Conservation (phyloP, 2,797 vertebrate species). For the Acrocephalus scirpaceus region DNA sequence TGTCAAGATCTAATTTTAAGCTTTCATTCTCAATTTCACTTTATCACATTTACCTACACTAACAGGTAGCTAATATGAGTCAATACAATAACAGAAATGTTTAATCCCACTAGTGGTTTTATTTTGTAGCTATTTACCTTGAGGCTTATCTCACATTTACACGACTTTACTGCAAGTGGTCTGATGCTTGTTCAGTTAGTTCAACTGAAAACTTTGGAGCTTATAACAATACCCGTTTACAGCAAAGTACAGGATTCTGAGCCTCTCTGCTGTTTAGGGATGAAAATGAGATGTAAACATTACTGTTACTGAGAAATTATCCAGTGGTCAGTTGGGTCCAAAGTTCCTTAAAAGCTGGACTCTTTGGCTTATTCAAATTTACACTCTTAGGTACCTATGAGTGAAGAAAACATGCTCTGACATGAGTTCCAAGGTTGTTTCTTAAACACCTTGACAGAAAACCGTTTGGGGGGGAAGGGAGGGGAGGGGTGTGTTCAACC, state of each 20-base stretch:
- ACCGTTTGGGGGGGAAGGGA: neutral
- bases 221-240: neutral
- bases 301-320: neutral
- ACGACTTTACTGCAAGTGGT: neutral
- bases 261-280: neutral
- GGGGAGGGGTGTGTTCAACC: conserved; percentile 52
- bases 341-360: neutral
- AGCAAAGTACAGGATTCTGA: neutral
- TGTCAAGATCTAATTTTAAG: neutral
- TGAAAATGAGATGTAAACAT: neutral
- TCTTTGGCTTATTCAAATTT: neutral
- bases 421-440: neutral
- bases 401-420: neutral
- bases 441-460: conserved; percentile 27
- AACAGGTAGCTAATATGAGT: neutral
- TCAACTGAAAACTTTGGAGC: neutral
- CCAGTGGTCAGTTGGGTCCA: neutral
- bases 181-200: conserved; percentile 1
- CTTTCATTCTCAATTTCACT: neutral
- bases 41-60: neutral
- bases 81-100: neutral
- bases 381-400: neutral
- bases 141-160: neutral
- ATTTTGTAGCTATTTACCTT: neutral
- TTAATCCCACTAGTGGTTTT: conserved; percentile 7